Conservation (phyloP, 2,888 invertebrate genomes). For the Agriopis leucophaearia region DNA sequence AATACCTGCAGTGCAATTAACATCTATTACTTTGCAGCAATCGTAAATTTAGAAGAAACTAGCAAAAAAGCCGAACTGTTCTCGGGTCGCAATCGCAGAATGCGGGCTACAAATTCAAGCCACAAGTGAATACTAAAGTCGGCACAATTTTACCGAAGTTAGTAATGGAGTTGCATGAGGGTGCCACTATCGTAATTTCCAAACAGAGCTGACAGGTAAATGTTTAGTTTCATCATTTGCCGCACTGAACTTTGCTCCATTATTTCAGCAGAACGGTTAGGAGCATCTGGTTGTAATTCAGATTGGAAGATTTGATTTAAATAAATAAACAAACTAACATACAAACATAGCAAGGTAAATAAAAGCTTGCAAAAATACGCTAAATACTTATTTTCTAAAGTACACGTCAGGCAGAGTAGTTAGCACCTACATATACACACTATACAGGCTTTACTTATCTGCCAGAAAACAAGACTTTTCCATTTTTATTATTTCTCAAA, state of each 20-base stretch:
- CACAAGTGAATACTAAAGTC: conserved; percentile 8
- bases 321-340: no score
- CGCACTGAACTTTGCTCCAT: conserved; percentile 10
- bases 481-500: conserved; percentile 60
- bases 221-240: not conserved
- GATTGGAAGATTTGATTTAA: no score
- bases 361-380: not conserved
- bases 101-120: conserved; percentile 21
- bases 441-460: not conserved
- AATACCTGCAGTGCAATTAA: conserved; percentile 19
- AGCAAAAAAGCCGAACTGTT: conserved; percentile 17
- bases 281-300: no score
- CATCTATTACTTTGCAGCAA: conserved; percentile 20
- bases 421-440: not conserved
- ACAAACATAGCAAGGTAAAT: no score
- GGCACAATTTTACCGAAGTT: not conserved
- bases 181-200: not conserved
- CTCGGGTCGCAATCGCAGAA: conserved; percentile 21
- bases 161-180: not conserved
- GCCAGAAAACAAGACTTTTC: conserved; percentile 69
- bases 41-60: conserved; percentile 24
- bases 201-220: not conserved
- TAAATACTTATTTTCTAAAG: no score
- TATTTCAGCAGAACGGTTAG: no score
- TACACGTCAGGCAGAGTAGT: not conserved